Base-by-base conservation (phyloP, 2,888 invertebrate species). In the Catonia carolina region DNA sequence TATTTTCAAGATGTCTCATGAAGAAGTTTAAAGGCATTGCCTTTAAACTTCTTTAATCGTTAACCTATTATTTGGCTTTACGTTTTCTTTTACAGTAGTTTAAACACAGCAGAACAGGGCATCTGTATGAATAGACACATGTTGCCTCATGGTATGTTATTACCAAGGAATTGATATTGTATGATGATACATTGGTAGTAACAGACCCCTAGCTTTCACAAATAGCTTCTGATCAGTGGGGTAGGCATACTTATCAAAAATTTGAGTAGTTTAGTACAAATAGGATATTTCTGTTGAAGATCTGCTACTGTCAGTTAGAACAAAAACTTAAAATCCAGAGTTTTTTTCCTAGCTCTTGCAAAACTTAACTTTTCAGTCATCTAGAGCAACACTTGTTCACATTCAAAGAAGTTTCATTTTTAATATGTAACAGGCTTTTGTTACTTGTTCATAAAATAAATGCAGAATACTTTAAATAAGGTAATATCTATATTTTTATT, bases 1-100 rank as follows among this genome's bases (percentile, higher is more conserved):
- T 37, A 60, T 50, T 51, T 49, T 53, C 7, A 42, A 22, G 55
- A 37, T 42, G 33, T 33, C 33, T 33, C n/a, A n/a, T n/a, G n/a
- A n/a, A n/a, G n/a, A n/a, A n/a, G n/a, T n/a, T n/a, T n/a, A n/a
- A n/a, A n/a, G n/a, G n/a, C n/a, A n/a, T n/a, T n/a, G n/a, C n/a
- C n/a, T n/a, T n/a, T n/a, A n/a, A n/a, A n/a, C n/a, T n/a, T n/a
- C n/a, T n/a, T n/a, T n/a, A n/a, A n/a, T n/a, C n/a, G n/a, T n/a
- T n/a, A n/a, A n/a, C n/a, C n/a, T n/a, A n/a, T n/a, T n/a, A n/a
- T n/a, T n/a, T n/a, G n/a, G n/a, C n/a, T n/a, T n/a, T n/a, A n/a
- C n/a, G n/a, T n/a, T n/a, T n/a, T n/a, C n/a, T n/a, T n/a, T n/a
- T n/a, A n/a, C n/a, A n/a, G n/a, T n/a, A n/a, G n/a, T n/a, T n/a